Evolutionary conservation across 1,140 invertebrate genomes (phyloP).

Genomic region (Condylostylus longicornis): DNA sequence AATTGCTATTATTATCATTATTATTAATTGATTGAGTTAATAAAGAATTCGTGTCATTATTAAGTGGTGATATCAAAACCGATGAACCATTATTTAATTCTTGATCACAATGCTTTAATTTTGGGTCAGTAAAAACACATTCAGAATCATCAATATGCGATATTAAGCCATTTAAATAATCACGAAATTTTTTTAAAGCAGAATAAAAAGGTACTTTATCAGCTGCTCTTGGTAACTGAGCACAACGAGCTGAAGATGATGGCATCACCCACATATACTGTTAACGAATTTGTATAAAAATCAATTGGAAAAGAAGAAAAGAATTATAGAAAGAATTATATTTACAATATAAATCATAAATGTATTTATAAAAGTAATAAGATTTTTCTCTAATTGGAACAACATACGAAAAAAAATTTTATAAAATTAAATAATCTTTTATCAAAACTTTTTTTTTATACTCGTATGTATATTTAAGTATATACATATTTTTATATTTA

Average conservation of each 20-base stretch:
- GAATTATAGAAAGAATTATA: not conserved
- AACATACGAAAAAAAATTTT: no score
- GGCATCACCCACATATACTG: conserved; percentile 99
- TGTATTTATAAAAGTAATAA: no score
- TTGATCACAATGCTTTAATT: conserved; percentile 44
- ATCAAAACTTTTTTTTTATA: no score
- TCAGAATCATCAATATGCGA: conserved; percentile 77
- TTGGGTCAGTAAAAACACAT: conserved; percentile 74
- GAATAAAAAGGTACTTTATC: conserved; percentile 96
- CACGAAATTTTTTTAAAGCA: conserved; percentile 84
- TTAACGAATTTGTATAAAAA: no score
- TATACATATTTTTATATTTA: no score
- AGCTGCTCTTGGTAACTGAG: conserved; percentile 82
- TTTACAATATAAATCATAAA: not conserved
- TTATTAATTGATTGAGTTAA: no score
- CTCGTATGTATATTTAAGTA: conserved; percentile 1
- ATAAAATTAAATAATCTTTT: no score
- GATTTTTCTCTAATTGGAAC: no score
- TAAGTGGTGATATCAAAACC: no score
- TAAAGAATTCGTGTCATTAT: no score
- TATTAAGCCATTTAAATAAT: conserved; percentile 84
- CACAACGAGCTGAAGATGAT: conserved; percentile 89
- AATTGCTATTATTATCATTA: no score
- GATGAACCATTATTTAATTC: no score
- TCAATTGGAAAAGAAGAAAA: not conserved